A percentile compares a stretch with the other conserved stretches of the same genome.
Evolutionary conservation across 2,888 invertebrate genomes (phyloP).

Genomic region (Polyploca ridens): DNA sequence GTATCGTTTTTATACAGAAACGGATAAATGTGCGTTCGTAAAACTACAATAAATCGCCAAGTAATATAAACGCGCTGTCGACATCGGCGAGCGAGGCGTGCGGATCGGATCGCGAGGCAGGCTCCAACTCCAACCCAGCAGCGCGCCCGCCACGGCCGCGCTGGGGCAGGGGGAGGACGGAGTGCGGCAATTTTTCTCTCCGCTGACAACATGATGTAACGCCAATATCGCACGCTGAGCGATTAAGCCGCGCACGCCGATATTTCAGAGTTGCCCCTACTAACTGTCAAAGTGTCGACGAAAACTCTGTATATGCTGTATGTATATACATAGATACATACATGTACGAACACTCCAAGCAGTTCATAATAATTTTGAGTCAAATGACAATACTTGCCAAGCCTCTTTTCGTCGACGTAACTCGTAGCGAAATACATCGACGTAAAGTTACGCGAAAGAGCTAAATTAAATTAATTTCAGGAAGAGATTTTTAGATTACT

Average conservation of each 20-base stretch:
- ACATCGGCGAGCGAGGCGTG: conserved; percentile 59
- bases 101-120: conserved; percentile 50
- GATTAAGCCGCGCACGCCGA: conserved; percentile 84
- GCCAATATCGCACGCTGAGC: conserved; percentile 84
- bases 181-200: conserved; percentile 82
- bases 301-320: conserved; percentile 57
- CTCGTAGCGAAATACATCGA: too few relatives aligned
- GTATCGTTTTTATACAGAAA: conserved; percentile 47
- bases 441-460: conserved; percentile 21
- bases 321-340: conserved; percentile 38
- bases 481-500: conserved; percentile 13
- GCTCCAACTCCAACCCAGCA: too few relatives aligned
- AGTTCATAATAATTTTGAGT: conserved; percentile 52
- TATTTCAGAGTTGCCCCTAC: conserved; percentile 83
- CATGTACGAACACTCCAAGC: conserved; percentile 32
- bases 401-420: conserved; percentile 23
- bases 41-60: conserved; percentile 78
- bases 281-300: conserved; percentile 81
- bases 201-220: conserved; percentile 84
- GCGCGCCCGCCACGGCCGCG: conserved; percentile 37
- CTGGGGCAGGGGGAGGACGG: conserved; percentile 53
- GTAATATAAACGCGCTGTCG: conserved; percentile 81
- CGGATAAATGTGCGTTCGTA: conserved; percentile 74
- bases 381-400: conserved; percentile 40
- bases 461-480: conserved; percentile 22